Evolutionary conservation across 2,797 vertebrate species (phyloP).

Genomic region (Fringilla coelebs): DNA sequence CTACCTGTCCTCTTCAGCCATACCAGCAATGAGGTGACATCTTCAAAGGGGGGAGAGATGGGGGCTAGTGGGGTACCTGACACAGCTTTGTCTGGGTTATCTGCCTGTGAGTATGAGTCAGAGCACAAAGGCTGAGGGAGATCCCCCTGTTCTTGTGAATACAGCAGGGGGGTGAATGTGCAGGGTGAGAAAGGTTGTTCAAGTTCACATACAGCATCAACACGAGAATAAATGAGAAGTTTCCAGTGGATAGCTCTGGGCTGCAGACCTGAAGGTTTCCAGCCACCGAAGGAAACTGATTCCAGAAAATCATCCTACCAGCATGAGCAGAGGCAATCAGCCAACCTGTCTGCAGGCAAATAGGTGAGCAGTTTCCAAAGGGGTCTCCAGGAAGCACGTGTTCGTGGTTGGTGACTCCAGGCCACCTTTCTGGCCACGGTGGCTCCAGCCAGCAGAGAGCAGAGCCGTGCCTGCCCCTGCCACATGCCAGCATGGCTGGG

Average conservation of each 20-base stretch:
- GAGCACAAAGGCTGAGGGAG: neutral
- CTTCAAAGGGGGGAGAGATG: neutral
- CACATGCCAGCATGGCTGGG: neutral
- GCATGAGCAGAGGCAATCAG: neutral
- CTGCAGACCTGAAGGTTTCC: neutral
- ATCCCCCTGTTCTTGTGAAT: neutral
- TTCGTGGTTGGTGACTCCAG: neutral
- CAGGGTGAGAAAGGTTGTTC: neutral
- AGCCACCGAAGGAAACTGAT: neutral
- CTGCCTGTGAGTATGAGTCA: neutral
- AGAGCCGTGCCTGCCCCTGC: neutral
- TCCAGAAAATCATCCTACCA: neutral
- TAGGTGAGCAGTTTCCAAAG: neutral
- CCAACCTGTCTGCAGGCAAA: neutral
- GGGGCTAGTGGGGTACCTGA: too few relatives aligned
- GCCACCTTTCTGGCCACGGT: accelerated
- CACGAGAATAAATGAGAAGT: neutral
- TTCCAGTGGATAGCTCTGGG: neutral
- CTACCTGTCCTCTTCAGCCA: neutral
- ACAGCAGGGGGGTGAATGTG: neutral
- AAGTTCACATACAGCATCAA: neutral
- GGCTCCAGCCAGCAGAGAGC: neutral
- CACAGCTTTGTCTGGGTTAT: neutral
- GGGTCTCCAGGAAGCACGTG: neutral
- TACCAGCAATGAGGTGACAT: neutral